Base-by-base conservation (phyloP, 2,888 invertebrate genomes). In the Tyria jacobaeae region DNA sequence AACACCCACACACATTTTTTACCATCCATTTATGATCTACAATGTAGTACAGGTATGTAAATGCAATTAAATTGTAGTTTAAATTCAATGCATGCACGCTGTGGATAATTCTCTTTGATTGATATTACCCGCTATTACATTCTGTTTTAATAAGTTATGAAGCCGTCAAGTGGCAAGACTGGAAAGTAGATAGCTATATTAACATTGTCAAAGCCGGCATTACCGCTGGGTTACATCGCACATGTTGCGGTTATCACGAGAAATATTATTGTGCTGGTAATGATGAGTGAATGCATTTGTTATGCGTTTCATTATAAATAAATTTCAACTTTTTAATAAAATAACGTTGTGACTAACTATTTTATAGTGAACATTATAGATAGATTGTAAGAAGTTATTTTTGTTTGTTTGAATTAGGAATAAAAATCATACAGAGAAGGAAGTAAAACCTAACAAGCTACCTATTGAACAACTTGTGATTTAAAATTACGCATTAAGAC, bases 101-200 rank as follows among this genome's bases (percentile, higher is more conserved):
- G 53, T 64, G 62, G 50, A 62, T 61, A 52, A 60, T 60, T 53
- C 37, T 15, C 31, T 50, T 59, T 60, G 52, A 76, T 73, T 70
- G 63, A 69, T 64, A 70, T 73, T 70, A 68, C 68, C 64, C 60
- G 54, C 68, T 62, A 75, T 71, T 57, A 63, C 63, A 68, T 68
- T 70, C 63, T 60, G 64, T 67, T 74, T 75, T 73, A 75, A 80
- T 75, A 71, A 75, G 66, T 75, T 74, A 76, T 70, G 63, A 68
- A 71, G 68, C 62, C 63, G 68, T 73, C 62, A 64, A 69, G 69
- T 68, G 64, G 55, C 51, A 34, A 64, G 66, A 69, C 68, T 68
- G 64, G 55, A 49, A 34, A 64, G 66, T 64, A 71, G 31, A 64
- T 62, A 70, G 70, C 79, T 76, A 72, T 74, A 78, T 81, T 79